phyloP scores from a whole-genome alignment of 2,113 vertebrate species.

The Thunnus maccoyii region DNA sequence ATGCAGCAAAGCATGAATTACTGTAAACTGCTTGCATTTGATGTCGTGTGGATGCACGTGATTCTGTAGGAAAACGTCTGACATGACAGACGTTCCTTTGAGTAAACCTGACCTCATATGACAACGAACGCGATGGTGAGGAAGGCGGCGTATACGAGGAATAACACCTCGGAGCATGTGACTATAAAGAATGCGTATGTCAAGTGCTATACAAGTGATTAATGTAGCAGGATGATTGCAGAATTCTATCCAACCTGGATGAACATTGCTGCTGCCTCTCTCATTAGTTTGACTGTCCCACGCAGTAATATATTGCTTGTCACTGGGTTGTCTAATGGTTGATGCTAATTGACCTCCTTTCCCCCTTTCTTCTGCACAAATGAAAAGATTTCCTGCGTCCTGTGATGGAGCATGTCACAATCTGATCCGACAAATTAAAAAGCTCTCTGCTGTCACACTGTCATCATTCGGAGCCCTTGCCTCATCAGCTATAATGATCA shows the following conservation, averaged over 20 bases:
- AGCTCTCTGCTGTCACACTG: conserved; percentile 86
- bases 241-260: conserved; percentile 76
- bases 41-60: conserved; percentile 6
- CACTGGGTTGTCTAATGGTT: conserved; percentile 85
- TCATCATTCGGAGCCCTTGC: conserved; percentile 73
- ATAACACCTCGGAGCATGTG: conserved; percentile 39
- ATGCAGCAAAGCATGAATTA: neutral
- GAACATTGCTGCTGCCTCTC: conserved; percentile 78
- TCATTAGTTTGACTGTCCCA: conserved; percentile 86
- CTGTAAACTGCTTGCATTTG: conserved; percentile 4
- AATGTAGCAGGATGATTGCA: conserved; percentile 65
- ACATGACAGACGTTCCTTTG: conserved; percentile 60
- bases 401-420: conserved; percentile 87
- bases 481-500: conserved; percentile 88
- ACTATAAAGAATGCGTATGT: conserved; percentile 63
- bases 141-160: conserved; percentile 28
- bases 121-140: conserved; percentile 44
- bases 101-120: conserved; percentile 64
- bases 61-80: conserved; percentile 42
- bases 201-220: conserved; percentile 73
- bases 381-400: conserved; percentile 85
- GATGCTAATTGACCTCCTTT: conserved; percentile 89
- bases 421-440: conserved; percentile 89
- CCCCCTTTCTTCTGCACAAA: conserved; percentile 82
- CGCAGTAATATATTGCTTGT: conserved; percentile 84